Evolutionary conservation across 2,797 vertebrate genomes (phyloP).

Genomic region (Harpagifer antarcticus): DNA sequence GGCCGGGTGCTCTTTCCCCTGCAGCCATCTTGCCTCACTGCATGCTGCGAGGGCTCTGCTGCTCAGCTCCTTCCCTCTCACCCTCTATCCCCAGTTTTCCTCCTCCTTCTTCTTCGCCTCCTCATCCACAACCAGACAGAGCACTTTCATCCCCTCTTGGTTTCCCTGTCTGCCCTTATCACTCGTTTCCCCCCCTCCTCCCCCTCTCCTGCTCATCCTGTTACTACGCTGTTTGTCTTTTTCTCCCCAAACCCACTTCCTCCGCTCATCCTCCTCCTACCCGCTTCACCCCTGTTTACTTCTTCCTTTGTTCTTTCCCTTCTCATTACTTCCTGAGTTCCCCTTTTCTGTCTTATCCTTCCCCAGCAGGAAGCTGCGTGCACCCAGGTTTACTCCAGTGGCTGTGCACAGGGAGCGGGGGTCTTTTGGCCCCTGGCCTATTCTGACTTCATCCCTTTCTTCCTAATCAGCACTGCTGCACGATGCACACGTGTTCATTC

Average conservation of each 20-base stretch:
- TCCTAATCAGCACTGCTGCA: conserved; percentile 66
- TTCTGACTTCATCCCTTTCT: conserved; percentile 57
- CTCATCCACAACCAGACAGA: conserved; percentile 26
- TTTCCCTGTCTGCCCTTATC: conserved; percentile 56
- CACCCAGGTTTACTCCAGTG: conserved; percentile 67
- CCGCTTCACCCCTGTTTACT: conserved; percentile 56
- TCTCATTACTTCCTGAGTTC: conserved; percentile 68
- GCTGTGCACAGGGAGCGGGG: conserved; percentile 46
- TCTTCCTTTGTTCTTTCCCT: conserved; percentile 68
- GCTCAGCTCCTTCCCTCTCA: conserved; percentile 51
- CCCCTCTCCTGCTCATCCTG: conserved; percentile 57
- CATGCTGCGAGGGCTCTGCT: conserved; percentile 69
- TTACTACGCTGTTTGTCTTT: conserved; percentile 66
- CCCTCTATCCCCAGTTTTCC: conserved; percentile 51
- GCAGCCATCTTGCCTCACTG: conserved; percentile 77
- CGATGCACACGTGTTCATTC: conserved; percentile 57
- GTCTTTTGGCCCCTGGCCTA: conserved; percentile 71
- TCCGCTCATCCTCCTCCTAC: conserved; percentile 66
- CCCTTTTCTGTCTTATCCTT: conserved; percentile 67
- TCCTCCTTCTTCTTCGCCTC: conserved; percentile 17
- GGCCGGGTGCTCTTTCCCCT: conserved; percentile 77
- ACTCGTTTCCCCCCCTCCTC: conserved; percentile 29
- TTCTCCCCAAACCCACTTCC: conserved; percentile 60
- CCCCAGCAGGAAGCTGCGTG: conserved; percentile 68
- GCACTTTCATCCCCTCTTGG: conserved; percentile 47